Evolutionary conservation across 1,140 invertebrate species (phyloP), one percentile per base, ranked within the genome.

Genomic region (Conus ventricosus): DNA sequence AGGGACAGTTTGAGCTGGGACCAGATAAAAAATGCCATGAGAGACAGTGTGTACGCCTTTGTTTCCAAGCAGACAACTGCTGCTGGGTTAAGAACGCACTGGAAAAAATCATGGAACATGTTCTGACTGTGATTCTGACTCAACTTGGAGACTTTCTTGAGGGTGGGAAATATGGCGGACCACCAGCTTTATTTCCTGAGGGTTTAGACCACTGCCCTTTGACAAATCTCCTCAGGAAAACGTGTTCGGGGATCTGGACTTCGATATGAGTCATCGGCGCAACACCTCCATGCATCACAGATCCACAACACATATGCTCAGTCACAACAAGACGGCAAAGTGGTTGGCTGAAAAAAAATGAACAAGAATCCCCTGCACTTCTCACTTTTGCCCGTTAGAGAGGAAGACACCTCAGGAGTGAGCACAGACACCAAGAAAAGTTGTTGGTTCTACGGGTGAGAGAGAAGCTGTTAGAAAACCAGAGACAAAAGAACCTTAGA

Each of bases 181-280:
- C 60, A 55, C 82, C 82, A 84, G 82, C 54, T 13, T 11, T 13
- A 10, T 8, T 57, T 57, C 23, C 4, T 10, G 60, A 84, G 60
- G 17, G 60, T 10, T 27, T 84, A 13, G 39, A 84, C 5, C 53
- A 84, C 60, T 84, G 82, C 39, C 82, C 81, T 10, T 83, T 83
- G 20, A 83, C 55, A 7, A 83, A 83, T 51, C 51, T 83, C 27
- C 55, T 83, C 15, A 27, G 81, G 81, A 83, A 51, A 84, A 53
- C 53, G 82, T 63, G 23, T 84, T 84, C 25, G 39, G 53, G 27
- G 82, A 84, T 54, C 51, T 51, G 7, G 82, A 84, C 82, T 84
- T 84, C 10, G 39, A 84, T 15, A 84, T 84, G 23, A 13, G 82
- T 6, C 54, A 84, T 23, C 4, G 82, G 11, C 5, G 82, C 53